Conservation (phyloP, 2,888 invertebrate genomes). For the Melipona bicolor region DNA sequence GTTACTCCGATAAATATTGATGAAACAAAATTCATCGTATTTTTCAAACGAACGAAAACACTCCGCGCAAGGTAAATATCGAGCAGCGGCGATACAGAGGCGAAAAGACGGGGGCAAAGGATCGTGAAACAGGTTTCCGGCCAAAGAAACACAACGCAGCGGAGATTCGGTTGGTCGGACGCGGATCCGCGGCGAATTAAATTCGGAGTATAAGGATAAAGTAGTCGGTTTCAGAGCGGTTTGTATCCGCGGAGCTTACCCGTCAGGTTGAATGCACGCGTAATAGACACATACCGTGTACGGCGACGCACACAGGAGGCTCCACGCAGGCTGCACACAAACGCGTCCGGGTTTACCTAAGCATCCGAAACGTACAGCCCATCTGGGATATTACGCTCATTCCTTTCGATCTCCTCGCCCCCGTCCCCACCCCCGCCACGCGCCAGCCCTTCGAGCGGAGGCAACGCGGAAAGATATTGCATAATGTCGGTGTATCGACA, state of each 20-base stretch:
- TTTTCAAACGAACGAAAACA: neutral
- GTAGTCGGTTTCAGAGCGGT: slow-evolving; percentile 53
- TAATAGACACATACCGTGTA: slow-evolving; percentile 60
- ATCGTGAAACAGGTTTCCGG: slow-evolving; percentile 14
- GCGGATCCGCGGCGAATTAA: slow-evolving; percentile 63
- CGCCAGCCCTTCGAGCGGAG: slow-evolving; percentile 21
- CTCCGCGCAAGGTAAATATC: neutral
- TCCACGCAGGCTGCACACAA: slow-evolving; percentile 56
- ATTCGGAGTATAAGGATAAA: slow-evolving; percentile 61
- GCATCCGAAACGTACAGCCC: slow-evolving; percentile 69
- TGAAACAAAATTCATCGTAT: neutral
- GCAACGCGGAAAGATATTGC: slow-evolving; percentile 74
- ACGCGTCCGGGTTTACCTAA: slow-evolving; percentile 70
- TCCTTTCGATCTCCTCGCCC: slow-evolving; percentile 56
- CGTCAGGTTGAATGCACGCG: slow-evolving; percentile 29
- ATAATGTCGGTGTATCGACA: slow-evolving; percentile 74
- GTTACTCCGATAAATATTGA: neutral
- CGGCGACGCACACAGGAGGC: slow-evolving; percentile 30
- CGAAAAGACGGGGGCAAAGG: neutral
- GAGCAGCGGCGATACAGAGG: neutral
- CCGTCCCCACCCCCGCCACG: slow-evolving; percentile 3
- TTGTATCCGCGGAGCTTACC: slow-evolving; percentile 44
- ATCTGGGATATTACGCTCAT: slow-evolving; percentile 73
- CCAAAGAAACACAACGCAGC: slow-evolving; percentile 11
- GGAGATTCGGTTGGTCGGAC: slow-evolving; percentile 22